Evolutionary conservation across 2,797 vertebrate genomes (phyloP).

Genomic region (Malacoraja senta): DNA sequence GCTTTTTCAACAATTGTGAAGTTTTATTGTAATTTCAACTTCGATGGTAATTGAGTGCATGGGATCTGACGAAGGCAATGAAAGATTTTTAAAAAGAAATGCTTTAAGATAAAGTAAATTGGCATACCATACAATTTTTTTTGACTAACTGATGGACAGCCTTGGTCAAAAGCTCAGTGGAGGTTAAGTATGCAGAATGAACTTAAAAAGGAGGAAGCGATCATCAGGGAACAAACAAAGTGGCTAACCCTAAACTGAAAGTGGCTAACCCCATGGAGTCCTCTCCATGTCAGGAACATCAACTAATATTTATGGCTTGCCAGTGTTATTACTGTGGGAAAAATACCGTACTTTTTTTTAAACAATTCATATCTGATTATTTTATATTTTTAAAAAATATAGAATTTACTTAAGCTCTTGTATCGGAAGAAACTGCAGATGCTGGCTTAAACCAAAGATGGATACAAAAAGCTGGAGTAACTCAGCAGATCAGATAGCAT

Average conservation of each 20-base stretch:
- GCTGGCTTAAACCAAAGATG: too few species aligned
- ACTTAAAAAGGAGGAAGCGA: neutral
- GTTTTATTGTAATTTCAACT: neutral
- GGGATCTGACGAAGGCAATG: neutral
- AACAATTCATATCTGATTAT: neutral
- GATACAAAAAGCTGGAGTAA: too few species aligned
- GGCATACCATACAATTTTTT: neutral
- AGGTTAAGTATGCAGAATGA: neutral
- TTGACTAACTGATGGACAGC: neutral
- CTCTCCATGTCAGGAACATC: neutral
- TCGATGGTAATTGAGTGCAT: neutral
- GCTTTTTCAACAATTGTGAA: neutral
- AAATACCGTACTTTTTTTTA: neutral
- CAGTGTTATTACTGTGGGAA: neutral
- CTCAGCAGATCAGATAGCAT: too few species aligned
- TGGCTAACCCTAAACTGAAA: neutral
- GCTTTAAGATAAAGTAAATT: neutral
- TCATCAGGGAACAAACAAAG: neutral
- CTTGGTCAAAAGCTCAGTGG: neutral
- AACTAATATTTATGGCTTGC: neutral
- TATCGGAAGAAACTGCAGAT: too few species aligned
- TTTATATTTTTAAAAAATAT: neutral
- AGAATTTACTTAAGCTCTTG: too few species aligned
- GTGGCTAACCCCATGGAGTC: neutral
- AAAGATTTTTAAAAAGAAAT: neutral